Conservation (phyloP, 1,140 invertebrate genomes). For the Mylabris phalerata region DNA sequence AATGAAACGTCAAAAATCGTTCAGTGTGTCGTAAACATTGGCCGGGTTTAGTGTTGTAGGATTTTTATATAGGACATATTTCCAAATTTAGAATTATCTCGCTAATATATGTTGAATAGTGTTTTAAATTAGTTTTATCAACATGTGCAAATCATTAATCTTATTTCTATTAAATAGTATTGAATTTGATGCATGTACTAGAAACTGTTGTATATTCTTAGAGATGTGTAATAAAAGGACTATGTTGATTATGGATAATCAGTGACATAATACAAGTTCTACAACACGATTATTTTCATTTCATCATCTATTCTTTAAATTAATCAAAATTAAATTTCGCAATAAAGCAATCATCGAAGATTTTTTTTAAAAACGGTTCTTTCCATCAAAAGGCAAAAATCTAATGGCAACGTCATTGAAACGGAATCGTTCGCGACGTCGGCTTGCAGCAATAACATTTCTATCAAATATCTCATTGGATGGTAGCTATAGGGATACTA, state of each 20-base stretch:
- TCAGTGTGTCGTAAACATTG: neutral
- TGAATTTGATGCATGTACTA: slow-evolving; percentile 19
- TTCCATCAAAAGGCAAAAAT: neutral
- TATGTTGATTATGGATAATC: slow-evolving; percentile 21
- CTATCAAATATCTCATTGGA: slow-evolving; percentile 91
- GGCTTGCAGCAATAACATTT: slow-evolving; percentile 83
- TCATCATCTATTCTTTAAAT: neutral
- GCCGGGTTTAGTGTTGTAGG: no score
- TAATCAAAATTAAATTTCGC: no score
- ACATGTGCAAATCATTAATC: slow-evolving; percentile 20
- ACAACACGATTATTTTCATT: slow-evolving; percentile 1
- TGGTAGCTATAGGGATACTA: slow-evolving; percentile 81
- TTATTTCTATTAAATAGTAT: slow-evolving; percentile 20
- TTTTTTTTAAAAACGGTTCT: neutral
- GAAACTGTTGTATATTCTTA: slow-evolving; percentile 3
- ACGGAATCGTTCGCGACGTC: slow-evolving; percentile 57
- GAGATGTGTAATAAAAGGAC: slow-evolving; percentile 27
- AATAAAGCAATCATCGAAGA: no score
- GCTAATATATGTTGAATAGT: slow-evolving; percentile 6
- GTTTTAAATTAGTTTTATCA: neutral
- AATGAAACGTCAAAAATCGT: slow-evolving; percentile 3
- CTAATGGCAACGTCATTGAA: slow-evolving; percentile 51
- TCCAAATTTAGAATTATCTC: no score
- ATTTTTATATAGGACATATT: no score
- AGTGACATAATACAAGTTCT: slow-evolving; percentile 21